Base-by-base conservation (phyloP, 2,797 vertebrate species). In the Halcyon badia region DNA sequence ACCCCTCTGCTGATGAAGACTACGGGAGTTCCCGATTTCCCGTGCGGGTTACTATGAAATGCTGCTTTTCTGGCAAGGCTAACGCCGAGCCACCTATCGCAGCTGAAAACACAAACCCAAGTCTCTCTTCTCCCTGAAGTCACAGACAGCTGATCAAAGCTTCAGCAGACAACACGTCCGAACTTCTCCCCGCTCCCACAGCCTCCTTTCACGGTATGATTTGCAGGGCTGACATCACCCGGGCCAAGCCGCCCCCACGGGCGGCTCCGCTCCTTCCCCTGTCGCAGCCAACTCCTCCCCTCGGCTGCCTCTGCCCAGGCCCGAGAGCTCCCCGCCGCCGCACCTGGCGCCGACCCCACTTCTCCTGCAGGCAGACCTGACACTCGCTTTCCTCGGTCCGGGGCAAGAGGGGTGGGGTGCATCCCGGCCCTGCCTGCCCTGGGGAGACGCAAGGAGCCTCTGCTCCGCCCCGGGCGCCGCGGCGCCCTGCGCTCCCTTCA, bases 151-250 rank as follows among this genome's bases (percentile, higher is more conserved):
- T 48, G 86, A 90, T 88, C 90, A 93, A 89, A 94, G 86, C 80
- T 49, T 35, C 79, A 19, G 56, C 89, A 76, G 51, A 70, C 87
- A 85, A 89, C 90, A 58, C 51, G 62, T 71, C 58, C 73, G 58
- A 77, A 85, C 85, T 22, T 89, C 89, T 86, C 90, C 70, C 85
- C n/a, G 51, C 70, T 93, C 90, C 93, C 90, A 94, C 61, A 92
- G 54, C 11, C 58, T 68, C 28, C 79, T 80, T 54, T 81, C 83
- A 69, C 68, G 84, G 62, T 4, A 4, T 28, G 39, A 0, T 26
- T 76, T 9, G 66, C 66, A 49, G 39, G 42, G 77, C 88, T 89
- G 92, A 95, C 86, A 87, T 82, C 78, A 89, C 42, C 58, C n/a
- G 16, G 37, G 71, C 42, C 70, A 56, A 64, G 64, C 71, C 54